Percentiles rank a stretch among this genome's conserved stretches.
These are phyloP conservation scores for Colletes latitarsis DNA, from an alignment of 1,140 invertebrate species.

Conservation along the genomic window DNA sequence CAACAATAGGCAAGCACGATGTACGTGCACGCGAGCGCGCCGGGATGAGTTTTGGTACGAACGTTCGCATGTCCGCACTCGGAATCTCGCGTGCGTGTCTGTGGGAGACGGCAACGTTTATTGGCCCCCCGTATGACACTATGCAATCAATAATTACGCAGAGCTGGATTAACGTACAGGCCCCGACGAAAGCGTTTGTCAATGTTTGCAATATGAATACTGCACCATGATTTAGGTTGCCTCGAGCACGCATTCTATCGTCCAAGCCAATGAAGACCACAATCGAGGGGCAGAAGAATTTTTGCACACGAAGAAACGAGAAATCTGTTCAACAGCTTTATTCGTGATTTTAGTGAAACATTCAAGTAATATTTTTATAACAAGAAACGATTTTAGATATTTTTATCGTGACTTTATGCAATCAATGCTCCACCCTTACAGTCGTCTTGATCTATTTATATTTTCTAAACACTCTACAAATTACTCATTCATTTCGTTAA, in stretches of 20 bases:
- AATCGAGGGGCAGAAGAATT: neutral
- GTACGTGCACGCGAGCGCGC: slow-evolving; percentile 5
- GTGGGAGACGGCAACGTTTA: slow-evolving; percentile 60
- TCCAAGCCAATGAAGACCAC: too few species aligned
- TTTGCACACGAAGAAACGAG: too few species aligned
- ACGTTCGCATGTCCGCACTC: slow-evolving; percentile 2
- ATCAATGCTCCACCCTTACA: too few species aligned
- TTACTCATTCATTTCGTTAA: too few species aligned
- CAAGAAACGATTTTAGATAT: too few species aligned
- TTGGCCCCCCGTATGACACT: slow-evolving; percentile 56
- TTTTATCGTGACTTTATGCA: too few species aligned
- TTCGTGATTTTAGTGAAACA: too few species aligned
- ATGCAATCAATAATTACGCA: slow-evolving; percentile 66
- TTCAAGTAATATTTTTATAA: too few species aligned
- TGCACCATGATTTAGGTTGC: neutral
- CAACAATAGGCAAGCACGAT: slow-evolving; percentile 40
- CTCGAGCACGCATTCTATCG: neutral
- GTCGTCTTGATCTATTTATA: too few species aligned
- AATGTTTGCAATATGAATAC: slow-evolving; percentile 15
- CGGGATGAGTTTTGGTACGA: neutral
- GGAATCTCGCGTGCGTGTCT: neutral
- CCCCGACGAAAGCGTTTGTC: slow-evolving; percentile 48
- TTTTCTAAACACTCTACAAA: too few species aligned
- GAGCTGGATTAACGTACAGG: slow-evolving; percentile 61
- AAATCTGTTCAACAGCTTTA: too few species aligned